These are phyloP conservation scores for Diuraphis noxia DNA, from an alignment of 1,140 invertebrate species.

Conservation along the genomic window DNA sequence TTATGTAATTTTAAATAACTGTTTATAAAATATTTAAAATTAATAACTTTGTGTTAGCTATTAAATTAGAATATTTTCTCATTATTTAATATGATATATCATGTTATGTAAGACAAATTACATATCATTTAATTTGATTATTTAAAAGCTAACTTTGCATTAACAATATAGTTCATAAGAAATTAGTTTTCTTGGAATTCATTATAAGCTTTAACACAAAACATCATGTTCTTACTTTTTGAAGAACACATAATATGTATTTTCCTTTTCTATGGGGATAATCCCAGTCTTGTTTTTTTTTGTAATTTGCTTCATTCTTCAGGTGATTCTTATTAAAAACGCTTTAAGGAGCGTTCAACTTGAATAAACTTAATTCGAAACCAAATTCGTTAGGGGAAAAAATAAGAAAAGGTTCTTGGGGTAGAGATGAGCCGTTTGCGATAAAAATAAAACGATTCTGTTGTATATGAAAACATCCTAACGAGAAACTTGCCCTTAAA, in stretches of 20 bases:
- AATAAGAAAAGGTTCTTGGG: background rate
- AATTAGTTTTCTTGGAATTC: background rate
- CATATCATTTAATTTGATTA: background rate
- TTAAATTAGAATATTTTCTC: background rate
- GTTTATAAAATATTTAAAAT: background rate
- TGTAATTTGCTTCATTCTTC: background rate
- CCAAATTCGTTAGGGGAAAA: constrained; percentile 23
- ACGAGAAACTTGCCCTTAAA: constrained; percentile 33
- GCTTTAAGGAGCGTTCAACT: constrained; percentile 28
- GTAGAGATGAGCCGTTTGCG: constrained; percentile 12
- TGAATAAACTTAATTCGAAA: constrained; percentile 44
- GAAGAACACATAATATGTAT: background rate
- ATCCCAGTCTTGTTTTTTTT: background rate
- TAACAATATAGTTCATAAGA: background rate
- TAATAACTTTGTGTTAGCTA: background rate
- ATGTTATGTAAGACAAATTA: background rate
- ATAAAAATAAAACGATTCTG: constrained; percentile 49
- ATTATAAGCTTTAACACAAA: background rate
- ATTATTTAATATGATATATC: background rate
- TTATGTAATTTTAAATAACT: too few species aligned
- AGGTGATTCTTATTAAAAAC: constrained; percentile 45
- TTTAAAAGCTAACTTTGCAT: background rate
- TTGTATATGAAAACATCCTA: constrained; percentile 40
- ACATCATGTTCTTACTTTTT: background rate
- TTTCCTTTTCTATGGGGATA: background rate